phyloP scores from a whole-genome alignment of 2,113 vertebrate genomes.

The Neodon shergylaensis region DNA sequence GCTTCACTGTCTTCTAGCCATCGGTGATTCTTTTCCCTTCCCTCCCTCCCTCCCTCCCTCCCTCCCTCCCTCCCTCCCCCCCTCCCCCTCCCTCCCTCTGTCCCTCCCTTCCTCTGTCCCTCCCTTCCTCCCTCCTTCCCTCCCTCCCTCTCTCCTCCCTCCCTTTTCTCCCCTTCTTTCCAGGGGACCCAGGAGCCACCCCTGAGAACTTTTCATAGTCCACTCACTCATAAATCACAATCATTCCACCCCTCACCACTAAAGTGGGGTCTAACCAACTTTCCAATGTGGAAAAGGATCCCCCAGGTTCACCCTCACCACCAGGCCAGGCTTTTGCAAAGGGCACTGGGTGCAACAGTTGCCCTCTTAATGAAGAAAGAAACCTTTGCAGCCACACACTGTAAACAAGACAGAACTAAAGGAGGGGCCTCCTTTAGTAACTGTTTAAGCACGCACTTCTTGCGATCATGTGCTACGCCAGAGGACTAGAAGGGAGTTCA shows the following conservation, averaged over 20 bases:
- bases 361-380: conserved; percentile 24
- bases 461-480: neutral
- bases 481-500: neutral
- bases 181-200: neutral
- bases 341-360: neutral
- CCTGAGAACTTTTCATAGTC: neutral
- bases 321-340: neutral
- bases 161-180: neutral
- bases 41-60: neutral
- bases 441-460: neutral
- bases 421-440: neutral
- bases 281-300: neutral
- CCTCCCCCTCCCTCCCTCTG: neutral
- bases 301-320: neutral
- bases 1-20: neutral
- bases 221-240: neutral
- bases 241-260: neutral
- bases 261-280: neutral
- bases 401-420: neutral
- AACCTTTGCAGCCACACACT: conserved; percentile 4
- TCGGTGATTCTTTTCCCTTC: neutral
- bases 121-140: neutral
- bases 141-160: neutral
- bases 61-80: neutral
- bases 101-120: neutral